Base-by-base conservation (phyloP, 1,140 invertebrate species). In the Trichonephila inaurata region DNA sequence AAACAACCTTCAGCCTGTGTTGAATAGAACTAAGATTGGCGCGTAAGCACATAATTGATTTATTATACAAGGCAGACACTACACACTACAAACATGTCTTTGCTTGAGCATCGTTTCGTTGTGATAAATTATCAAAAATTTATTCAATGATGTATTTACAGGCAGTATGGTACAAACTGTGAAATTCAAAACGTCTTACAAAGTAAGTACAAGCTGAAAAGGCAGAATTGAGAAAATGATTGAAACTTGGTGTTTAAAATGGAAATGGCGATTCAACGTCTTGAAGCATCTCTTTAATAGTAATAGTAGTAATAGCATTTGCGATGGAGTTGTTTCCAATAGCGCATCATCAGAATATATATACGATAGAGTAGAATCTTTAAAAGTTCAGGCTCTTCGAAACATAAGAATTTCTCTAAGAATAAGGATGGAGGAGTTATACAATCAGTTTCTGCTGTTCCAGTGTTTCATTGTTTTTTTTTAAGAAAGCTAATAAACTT, bases 101-200 rank as follows among this genome's bases (percentile, higher is more conserved):
- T 91, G 94, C 94, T 94, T 94, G 94, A 94, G 94, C 94, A 94
- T 94, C 88, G 89, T 82, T 94, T 94, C 94, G 89, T 95, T 95
- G 95, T 95, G 95, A 95, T 95, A 96, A 96, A 95, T 96, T 96
- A 95, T 96, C 95, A 95, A 96, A 96, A 96, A 95, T 96, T 95
- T 96, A 95, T 96, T 96, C 95, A 95, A 96, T 95, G 95, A 95
- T 95, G 95, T 95, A 95, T 95, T 95, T 95, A 95, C 95, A 96
- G 95, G 95, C 95, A 95, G 95, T 96, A 95, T 95, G 95, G 95
- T 96, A 96, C 95, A 96, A 96, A 96, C 95, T 95, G 95, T 95
- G 95, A 95, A 95, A 95, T 95, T 94, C 94, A 95, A 95, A 95
- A 95, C 95, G 95, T 95, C 64, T 94, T 95, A 95, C 95, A 95